Percentiles rank a stretch among this genome's conserved stretches.
These are phyloP conservation scores for Chrysolina americana DNA, from an alignment of 2,888 invertebrate genomes.

Conservation along the genomic window DNA sequence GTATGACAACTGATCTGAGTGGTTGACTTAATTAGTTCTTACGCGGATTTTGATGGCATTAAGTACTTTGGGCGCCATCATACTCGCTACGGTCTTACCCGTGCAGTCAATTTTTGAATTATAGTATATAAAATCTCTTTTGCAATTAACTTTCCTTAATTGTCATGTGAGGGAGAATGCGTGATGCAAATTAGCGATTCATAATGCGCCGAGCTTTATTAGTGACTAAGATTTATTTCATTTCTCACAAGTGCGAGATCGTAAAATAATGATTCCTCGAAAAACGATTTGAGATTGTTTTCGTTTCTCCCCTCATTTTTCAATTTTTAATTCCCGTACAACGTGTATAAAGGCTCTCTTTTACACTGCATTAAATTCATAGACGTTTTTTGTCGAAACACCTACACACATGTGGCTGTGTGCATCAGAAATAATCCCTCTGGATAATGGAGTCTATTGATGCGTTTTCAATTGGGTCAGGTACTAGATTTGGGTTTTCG, in stretches of 20 bases:
- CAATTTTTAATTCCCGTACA: constrained; percentile 39
- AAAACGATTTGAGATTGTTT: neutral
- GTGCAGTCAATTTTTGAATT: constrained; percentile 24
- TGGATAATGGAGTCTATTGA: constrained; percentile 43
- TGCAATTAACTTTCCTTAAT: constrained; percentile 61
- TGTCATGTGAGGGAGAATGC: constrained; percentile 66
- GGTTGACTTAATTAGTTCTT: too few species aligned
- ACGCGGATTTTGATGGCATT: constrained; percentile 4
- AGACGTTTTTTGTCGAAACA: constrained; percentile 46
- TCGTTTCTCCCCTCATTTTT: constrained; percentile 13
- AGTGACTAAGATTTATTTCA: constrained; percentile 59
- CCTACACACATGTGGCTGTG: constrained; percentile 41
- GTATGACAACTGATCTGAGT: too few species aligned
- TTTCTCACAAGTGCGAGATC: constrained; percentile 61
- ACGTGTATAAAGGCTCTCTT: constrained; percentile 37
- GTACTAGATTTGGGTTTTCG: constrained; percentile 46
- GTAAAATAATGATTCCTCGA: constrained; percentile 51
- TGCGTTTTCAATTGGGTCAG: constrained; percentile 36
- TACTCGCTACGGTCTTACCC: neutral
- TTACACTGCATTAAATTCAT: constrained; percentile 54
- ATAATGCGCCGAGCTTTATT: constrained; percentile 43
- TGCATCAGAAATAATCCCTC: constrained; percentile 35
- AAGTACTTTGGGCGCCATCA: constrained; percentile 12
- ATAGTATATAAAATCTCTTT: constrained; percentile 43
- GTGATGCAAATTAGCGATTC: constrained; percentile 65